Evolutionary conservation across 2,113 vertebrate genomes (phyloP), one percentile per base, ranked within the genome.

Genomic region (Alectura lathami): DNA sequence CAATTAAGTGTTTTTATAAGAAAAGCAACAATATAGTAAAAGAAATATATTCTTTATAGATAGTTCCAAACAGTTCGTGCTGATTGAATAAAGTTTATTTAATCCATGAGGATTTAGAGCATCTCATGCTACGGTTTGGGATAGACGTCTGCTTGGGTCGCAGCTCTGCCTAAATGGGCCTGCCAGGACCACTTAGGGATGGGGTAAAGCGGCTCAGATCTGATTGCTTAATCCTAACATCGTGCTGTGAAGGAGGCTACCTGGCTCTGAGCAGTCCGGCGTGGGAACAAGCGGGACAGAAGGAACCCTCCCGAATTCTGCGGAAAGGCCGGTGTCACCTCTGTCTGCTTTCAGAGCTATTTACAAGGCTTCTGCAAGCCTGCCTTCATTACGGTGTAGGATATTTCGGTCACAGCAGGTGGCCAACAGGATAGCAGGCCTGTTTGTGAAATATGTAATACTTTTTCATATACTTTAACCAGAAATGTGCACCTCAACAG

Each of bases 1-100:
- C 98, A 99, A 99, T 99, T 99, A 99, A 99, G 97, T 98, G 98
- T 98, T 99, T 99, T 99, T 99, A 98, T 98, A 98, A 98, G 98
- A 98, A 98, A 98, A 99, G 98, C 98, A 97, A 98, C 98, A 98
- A 98, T 99, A 99, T 96, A 98, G 97, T 98, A 98, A 98, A 98
- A 98, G 98, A 98, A 98, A 76, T 93, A 97, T 98, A 97, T 86
- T 98, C 98, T 98, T 98, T 98, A 98, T 98, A 98, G 98, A 98
- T 98, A 97, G 97, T 96, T 98, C 98, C 97, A 98, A 98, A 98
- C 98, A 97, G 97, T 98, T 98, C 97, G 97, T 94, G 94, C 94
- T 78, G 97, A 98, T 97, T 96, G 98, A 98, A 98, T 97, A 97
- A 98, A 98, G 91, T 97, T 96, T 97, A 97, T 97, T 98, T 97